Percentiles rank a stretch among this genome's conserved stretches.
Conservation (phyloP, 1,140 invertebrate genomes). For the Yoshiicerus persimilis region DNA sequence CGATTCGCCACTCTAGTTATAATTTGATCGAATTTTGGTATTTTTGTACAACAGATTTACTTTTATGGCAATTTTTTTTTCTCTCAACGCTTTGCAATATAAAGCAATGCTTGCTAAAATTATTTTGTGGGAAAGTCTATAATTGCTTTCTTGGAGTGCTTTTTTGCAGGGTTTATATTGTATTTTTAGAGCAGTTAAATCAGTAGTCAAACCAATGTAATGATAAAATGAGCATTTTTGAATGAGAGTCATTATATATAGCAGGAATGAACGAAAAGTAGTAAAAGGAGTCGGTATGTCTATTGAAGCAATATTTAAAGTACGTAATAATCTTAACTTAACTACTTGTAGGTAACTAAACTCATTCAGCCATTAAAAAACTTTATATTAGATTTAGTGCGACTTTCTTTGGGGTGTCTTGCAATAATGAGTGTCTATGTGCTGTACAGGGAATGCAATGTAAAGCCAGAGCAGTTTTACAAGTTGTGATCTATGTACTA, state of each 20-base stretch:
- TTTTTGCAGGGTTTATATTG: not conserved
- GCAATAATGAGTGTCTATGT: not conserved
- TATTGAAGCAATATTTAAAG: not conserved
- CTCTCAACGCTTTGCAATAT: not conserved
- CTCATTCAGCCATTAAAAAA: conserved; percentile 10
- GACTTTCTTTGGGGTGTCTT: conserved; percentile 1
- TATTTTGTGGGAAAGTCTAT: not conserved
- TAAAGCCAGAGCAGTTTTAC: not conserved
- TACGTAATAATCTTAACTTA: not conserved
- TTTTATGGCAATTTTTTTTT: not conserved
- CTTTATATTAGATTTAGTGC: not conserved
- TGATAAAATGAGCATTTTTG: not conserved
- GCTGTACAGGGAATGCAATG: not conserved
- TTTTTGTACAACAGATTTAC: no score
- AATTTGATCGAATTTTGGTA: no score
- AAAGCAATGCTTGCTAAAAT: not conserved
- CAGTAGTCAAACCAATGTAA: not conserved
- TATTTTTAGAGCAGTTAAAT: not conserved
- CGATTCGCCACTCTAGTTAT: no score
- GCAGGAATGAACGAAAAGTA: not conserved
- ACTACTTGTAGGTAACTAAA: not conserved
- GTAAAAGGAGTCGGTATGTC: not conserved
- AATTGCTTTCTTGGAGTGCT: not conserved
- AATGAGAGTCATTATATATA: not conserved
- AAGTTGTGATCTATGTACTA: not conserved